Evolutionary conservation across 2,888 invertebrate genomes (phyloP), one percentile per base, ranked within the genome.

Genomic region (Dyspetes luteomarginatus): DNA sequence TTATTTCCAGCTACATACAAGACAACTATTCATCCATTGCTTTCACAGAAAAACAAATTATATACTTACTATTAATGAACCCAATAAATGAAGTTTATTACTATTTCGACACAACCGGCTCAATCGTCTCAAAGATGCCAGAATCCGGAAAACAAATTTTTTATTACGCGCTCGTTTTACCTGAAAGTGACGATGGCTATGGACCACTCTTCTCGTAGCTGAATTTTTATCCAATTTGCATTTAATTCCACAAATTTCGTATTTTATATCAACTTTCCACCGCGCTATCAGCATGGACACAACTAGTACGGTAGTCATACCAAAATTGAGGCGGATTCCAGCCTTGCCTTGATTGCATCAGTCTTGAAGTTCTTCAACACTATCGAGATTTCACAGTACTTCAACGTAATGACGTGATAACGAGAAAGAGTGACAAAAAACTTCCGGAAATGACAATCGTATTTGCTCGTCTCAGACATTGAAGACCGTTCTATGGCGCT

Each of bases 101-200:
- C 26, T 62, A 79, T 48, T 55, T 67, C 0, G 69, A 79, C 48
- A 55, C 74, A 7, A 79, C 79, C 1, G 74, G 69, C 2, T 56
- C 68, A n/a, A 68, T 75, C 28, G 72, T 79, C 12, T 48, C 48
- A 0, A 28, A 56, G 19, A 58, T 56, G 12, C 58, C 52, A 0
- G 45, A 30, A 30, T 69, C 65, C 3, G n/a, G 19, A 2, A 71
- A 60, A 17, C 36, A 30, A 15, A 67, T 80, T 9, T 72, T 62
- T 36, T 80, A 76, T 7, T 80, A 72, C 22, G 56, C 75, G 1
- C 36, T 75, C 5, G 30, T 79, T 30, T 41, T 69, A 7, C 69
- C 75, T 9, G 79, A 65, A 9, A 65, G 62, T 30, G 50, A 68
- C 30, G 60, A 41, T 5, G n/a, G n/a, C n/a, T 56, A 56, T 2